Evolutionary conservation across 2,888 invertebrate genomes (phyloP), one percentile per base, ranked within the genome.

Genomic region (Netelia virgata): DNA sequence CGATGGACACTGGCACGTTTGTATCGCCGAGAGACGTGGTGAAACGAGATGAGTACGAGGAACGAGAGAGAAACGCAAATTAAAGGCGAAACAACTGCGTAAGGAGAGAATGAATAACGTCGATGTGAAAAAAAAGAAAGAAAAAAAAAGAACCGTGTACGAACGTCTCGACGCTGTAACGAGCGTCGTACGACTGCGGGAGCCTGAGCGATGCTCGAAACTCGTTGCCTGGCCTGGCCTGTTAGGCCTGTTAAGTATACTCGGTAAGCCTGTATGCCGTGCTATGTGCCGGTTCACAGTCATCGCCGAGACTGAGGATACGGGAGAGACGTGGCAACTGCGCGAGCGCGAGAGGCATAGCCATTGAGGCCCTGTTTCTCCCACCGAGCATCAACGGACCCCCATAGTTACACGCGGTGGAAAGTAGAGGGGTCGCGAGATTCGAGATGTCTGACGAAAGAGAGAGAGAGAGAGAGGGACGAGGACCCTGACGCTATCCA

Each of bases 161-260:
- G n/a, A 72, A 41, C 68, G 80, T 78, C 82, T 86, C 64, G 75
- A 77, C 87, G 82, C 74, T 77, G 83, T 57, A 88, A 76, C 85
- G 84, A 87, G 72, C 88, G 88, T 87, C 86, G 75, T 84, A 70
- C 83, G 80, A 82, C 86, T 86, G 73, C 43, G 72, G 53, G 85
- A 87, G 55, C 77, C 47, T 55, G 50, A 41, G 66, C 66, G 75
- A 43, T 64, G 69, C 74, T 55, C 16, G 69, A 69, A 76, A 75
- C 66, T 66, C 36, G 57, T 69, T 59, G 72, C 66, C 69, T 55
- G 70, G 70, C 28, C 66, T 69, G 76, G 68, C 83, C 82, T 61
- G 75, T 70, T 69, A 77, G 66, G 47, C 5, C 18, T 43, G 10
- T 43, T 50, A 28, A 59, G 69, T 36, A n/a, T 59, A 28, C 66